phyloP scores from a whole-genome alignment of 2,888 invertebrate species.

The Eupithecia vulgata region DNA sequence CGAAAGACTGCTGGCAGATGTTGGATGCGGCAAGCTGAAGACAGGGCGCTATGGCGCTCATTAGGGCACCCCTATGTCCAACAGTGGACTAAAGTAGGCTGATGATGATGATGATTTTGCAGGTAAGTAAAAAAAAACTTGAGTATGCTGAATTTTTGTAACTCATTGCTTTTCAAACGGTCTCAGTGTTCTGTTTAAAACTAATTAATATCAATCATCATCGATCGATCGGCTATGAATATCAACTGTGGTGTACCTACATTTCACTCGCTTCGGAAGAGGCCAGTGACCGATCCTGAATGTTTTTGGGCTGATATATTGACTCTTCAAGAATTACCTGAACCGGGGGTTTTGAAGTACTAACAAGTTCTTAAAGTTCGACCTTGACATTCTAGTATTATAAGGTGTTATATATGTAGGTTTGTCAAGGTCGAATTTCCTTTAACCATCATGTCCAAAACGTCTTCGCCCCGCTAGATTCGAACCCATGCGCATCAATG shows the following conservation, averaged over 20 bases:
- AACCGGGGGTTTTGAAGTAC: not conserved
- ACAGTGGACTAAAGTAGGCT: no score
- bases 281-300: not conserved
- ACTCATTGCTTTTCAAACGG: not conserved
- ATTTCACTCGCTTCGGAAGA: not conserved
- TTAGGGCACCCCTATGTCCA: no score
- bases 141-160: not conserved
- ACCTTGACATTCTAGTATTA: not conserved
- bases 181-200: not conserved
- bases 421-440: not conserved
- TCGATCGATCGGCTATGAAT: not conserved
- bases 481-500: not conserved
- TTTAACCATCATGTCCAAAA: not conserved
- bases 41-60: no score
- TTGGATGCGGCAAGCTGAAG: no score
- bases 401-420: not conserved
- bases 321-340: not conserved
- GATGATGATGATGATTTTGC: no score
- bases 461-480: not conserved
- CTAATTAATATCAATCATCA: not conserved
- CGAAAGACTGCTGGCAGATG: no score
- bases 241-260: not conserved
- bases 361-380: not conserved
- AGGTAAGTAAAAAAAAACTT: slow-evolving; percentile 54
- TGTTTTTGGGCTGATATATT: not conserved